These are phyloP conservation scores for Tetheella fluctuosa DNA, from an alignment of 2,888 invertebrate genomes.

Conservation along the genomic window DNA sequence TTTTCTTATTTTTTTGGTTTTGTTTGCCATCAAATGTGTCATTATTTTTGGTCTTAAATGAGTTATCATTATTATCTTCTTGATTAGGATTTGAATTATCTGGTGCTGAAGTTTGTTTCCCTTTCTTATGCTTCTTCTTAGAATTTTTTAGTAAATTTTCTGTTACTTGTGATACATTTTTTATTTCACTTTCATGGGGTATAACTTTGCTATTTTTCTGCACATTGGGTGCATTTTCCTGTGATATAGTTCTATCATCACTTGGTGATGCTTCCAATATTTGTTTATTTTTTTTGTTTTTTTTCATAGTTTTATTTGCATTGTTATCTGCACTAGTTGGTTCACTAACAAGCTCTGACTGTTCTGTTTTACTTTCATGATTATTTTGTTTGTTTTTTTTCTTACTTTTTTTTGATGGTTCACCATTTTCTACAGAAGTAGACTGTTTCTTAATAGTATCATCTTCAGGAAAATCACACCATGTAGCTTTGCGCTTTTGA, in stretches of 20 bases:
- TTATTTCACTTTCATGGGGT: slow-evolving; percentile 6
- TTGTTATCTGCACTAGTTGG: neutral
- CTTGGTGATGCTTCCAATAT: slow-evolving; percentile 12
- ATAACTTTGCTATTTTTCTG: slow-evolving; percentile 21
- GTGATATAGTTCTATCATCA: slow-evolving; percentile 2
- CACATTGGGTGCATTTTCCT: slow-evolving; percentile 12
- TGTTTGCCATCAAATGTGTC: neutral
- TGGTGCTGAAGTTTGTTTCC: slow-evolving; percentile 22
- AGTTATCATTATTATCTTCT: neutral
- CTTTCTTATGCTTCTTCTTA: slow-evolving; percentile 36
- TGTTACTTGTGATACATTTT: neutral
- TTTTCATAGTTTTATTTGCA: slow-evolving; percentile 15
- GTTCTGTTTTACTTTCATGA: slow-evolving; percentile 12
- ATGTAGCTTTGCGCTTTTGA: slow-evolving; percentile 73
- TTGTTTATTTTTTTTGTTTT: slow-evolving; percentile 27
- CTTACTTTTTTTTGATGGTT: slow-evolving; percentile 33
- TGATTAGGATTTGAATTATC: slow-evolving; percentile 10
- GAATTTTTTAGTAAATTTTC: slow-evolving; percentile 19
- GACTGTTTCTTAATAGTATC: slow-evolving; percentile 25
- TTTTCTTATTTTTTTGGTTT: slow-evolving; percentile 33
- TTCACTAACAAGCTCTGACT: slow-evolving; percentile 11
- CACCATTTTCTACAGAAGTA: slow-evolving; percentile 22
- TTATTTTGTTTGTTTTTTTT: slow-evolving; percentile 43
- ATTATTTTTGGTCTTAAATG: neutral
- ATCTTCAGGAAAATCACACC: slow-evolving; percentile 83